These are phyloP conservation scores for Cynaeus angustus DNA, from an alignment of 2,888 invertebrate genomes.

Conservation along the genomic window DNA sequence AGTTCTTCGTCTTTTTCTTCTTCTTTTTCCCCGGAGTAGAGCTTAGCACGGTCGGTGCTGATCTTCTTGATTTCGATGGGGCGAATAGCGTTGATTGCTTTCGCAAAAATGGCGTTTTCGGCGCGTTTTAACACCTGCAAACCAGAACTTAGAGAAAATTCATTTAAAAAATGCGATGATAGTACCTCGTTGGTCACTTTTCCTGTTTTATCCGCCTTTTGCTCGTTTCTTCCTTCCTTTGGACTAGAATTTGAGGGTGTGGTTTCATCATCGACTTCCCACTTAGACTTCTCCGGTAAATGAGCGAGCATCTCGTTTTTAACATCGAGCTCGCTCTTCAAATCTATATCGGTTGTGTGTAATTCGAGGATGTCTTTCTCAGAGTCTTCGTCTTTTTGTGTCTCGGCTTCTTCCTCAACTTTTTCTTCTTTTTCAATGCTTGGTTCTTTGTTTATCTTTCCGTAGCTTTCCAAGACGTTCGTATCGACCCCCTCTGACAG, in stretches of 20 bases:
- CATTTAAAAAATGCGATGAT: too few species aligned
- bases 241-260: constrained; percentile 65
- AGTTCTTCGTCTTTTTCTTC: constrained; percentile 49
- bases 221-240: constrained; percentile 62
- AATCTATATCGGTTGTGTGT: constrained; percentile 75
- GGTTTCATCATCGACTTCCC: constrained; percentile 86
- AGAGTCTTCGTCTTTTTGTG: constrained; percentile 68
- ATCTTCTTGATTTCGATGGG: constrained; percentile 86
- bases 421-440: constrained; percentile 62
- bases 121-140: constrained; percentile 86
- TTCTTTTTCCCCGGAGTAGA: constrained; percentile 74
- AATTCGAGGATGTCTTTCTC: constrained; percentile 76
- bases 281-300: constrained; percentile 88
- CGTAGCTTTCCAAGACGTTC: constrained; percentile 75
- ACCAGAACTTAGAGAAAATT: too few species aligned
- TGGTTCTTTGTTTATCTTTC: constrained; percentile 67
- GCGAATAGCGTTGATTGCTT: constrained; percentile 87
- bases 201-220: constrained; percentile 73
- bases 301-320: constrained; percentile 80
- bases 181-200: constrained; percentile 84
- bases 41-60: constrained; percentile 79
- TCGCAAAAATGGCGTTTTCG: constrained; percentile 93
- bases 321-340: constrained; percentile 71
- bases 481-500: constrained; percentile 75
- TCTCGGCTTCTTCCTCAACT: constrained; percentile 56